These are phyloP conservation scores for Prionailurus bengalensis DNA, from an alignment of 2,113 vertebrate species.

Conservation along the genomic window DNA sequence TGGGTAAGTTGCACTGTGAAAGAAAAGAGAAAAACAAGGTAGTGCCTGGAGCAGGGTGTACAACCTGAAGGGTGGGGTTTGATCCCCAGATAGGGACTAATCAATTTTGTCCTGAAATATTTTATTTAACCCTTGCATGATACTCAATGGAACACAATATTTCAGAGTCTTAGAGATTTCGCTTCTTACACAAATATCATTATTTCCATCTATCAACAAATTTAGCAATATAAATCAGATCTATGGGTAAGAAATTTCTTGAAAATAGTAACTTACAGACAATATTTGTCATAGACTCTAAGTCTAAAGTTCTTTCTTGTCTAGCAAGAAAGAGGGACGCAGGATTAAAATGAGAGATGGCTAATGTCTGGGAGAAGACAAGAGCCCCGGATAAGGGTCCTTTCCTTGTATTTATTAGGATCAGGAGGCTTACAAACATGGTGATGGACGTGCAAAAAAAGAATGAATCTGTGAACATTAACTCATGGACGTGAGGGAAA, in stretches of 20 bases:
- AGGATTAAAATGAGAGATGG: too few species aligned
- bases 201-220: neutral
- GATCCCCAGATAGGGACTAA: neutral
- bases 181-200: neutral
- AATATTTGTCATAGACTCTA: neutral
- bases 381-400: too few species aligned
- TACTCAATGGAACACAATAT: neutral
- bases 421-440: too few species aligned
- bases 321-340: too few species aligned
- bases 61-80: neutral
- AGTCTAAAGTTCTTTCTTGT: too few species aligned
- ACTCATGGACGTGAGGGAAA: too few species aligned
- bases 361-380: too few species aligned
- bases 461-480: too few species aligned
- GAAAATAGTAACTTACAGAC: neutral
- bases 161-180: neutral
- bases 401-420: too few species aligned
- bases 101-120: neutral
- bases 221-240: neutral
- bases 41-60: fast-evolving
- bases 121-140: neutral
- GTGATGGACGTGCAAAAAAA: too few species aligned
- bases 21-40: neutral
- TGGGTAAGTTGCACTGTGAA: neutral
- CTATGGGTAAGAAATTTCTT: neutral